Evolutionary conservation across 1,140 invertebrate species (phyloP).

Genomic region (Notospermus geniculatus): DNA sequence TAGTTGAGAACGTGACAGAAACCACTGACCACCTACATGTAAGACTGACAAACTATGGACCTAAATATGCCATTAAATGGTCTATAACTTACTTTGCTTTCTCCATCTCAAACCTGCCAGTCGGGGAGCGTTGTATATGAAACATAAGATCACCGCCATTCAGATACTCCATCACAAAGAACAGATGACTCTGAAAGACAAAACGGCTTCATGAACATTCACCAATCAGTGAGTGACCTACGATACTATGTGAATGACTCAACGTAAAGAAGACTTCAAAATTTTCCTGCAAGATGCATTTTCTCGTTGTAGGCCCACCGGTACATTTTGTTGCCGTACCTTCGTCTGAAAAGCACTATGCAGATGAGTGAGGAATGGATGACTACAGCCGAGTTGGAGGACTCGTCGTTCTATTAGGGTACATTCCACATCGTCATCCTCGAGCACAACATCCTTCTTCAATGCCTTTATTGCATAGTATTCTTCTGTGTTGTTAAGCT

Average conservation of each 20-base stretch:
- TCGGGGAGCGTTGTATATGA: conserved; percentile 87
- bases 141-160: conserved; percentile 99
- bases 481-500: conserved; percentile 79
- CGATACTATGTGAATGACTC: conserved; percentile 31
- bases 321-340: no score
- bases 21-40: no score
- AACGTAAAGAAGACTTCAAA: no score
- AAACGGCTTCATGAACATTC: conserved; percentile 1
- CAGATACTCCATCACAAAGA: conserved; percentile 99
- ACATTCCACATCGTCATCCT: conserved; percentile 98
- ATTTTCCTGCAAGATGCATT: no score
- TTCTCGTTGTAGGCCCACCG: no score
- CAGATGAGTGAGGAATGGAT: conserved; percentile 96
- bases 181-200: conserved; percentile 72
- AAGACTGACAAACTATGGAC: no score
- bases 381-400: conserved; percentile 90
- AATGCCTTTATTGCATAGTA: conserved; percentile 98
- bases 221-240: no score
- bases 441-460: conserved; percentile 89
- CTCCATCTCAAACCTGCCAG: conserved; percentile 85
- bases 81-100: conserved; percentile 70
- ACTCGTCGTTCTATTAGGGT: conserved; percentile 97
- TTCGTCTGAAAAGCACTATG: conserved; percentile 98
- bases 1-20: no score
- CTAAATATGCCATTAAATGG: no score